phyloP scores from a whole-genome alignment of 2,113 vertebrate genomes.

The Oryzias melastigma region DNA sequence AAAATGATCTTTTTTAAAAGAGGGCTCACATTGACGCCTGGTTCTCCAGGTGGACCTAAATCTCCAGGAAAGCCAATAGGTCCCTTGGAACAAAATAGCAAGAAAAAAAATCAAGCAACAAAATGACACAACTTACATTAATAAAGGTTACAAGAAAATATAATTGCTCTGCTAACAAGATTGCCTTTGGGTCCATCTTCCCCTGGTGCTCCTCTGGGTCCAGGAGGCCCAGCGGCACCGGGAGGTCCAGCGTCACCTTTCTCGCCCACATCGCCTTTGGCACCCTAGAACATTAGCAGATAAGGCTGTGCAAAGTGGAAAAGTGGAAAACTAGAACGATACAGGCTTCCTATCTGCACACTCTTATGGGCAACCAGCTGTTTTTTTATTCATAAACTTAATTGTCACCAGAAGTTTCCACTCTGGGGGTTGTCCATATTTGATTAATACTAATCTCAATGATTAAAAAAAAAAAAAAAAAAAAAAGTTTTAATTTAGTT shows the following conservation, averaged over 20 bases:
- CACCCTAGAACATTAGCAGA: conserved; percentile 72
- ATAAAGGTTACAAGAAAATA: conserved; percentile 25
- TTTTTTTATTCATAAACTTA: too few relatives aligned
- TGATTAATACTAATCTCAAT: too few relatives aligned
- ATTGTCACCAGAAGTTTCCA: too few relatives aligned
- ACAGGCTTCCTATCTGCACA: neutral
- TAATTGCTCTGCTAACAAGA: conserved; percentile 71
- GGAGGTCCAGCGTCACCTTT: conserved; percentile 86
- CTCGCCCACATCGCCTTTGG: conserved; percentile 86
- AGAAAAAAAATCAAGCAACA: conserved; percentile 1
- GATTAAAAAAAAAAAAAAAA: too few relatives aligned
- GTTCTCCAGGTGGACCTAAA: conserved; percentile 81
- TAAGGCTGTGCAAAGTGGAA: neutral
- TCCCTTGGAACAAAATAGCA: conserved; percentile 72
- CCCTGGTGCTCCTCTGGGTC: conserved; percentile 85
- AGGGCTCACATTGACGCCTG: conserved; percentile 78
- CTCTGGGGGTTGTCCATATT: too few relatives aligned
- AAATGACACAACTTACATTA: conserved; percentile 1
- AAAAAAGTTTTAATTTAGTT: too few relatives aligned
- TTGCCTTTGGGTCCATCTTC: conserved; percentile 91
- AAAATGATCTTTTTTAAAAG: neutral
- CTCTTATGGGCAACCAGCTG: neutral
- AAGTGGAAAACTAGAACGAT: neutral
- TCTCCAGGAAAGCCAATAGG: conserved; percentile 84
- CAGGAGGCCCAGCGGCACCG: conserved; percentile 84